Evolutionary conservation across 1,140 invertebrate genomes (phyloP).

Genomic region (Panagrolaimus sp.): DNA sequence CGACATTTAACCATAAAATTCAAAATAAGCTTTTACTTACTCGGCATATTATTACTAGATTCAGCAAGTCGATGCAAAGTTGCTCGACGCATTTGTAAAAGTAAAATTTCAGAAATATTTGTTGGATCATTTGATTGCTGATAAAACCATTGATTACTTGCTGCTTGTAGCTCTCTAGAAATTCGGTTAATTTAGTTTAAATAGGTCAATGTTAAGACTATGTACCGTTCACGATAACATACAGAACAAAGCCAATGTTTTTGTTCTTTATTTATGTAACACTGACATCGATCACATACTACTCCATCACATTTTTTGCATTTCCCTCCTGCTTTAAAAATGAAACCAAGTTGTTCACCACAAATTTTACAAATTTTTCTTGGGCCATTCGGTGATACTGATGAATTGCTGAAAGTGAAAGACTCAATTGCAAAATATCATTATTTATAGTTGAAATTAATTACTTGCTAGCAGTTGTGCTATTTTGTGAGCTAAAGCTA

Average conservation of each 20-base stretch:
- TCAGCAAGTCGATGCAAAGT: neutral
- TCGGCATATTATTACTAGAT: neutral
- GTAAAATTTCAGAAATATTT: constrained; percentile 8
- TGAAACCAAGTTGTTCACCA: constrained; percentile 3
- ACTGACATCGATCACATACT: neutral
- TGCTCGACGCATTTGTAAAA: constrained; percentile 10
- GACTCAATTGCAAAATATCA: too few relatives aligned
- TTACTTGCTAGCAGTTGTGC: constrained; percentile 6
- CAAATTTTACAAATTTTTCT: neutral
- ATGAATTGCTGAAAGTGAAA: too few relatives aligned
- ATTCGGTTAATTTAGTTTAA: neutral
- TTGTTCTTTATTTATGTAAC: neutral
- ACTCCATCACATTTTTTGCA: neutral
- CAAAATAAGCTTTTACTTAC: neutral
- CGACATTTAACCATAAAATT: too few relatives aligned
- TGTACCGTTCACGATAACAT: neutral
- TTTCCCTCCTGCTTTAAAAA: neutral
- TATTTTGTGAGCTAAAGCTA: neutral
- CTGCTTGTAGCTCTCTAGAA: neutral
- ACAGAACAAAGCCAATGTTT: neutral
- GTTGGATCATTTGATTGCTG: neutral
- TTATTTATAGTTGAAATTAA: too few relatives aligned
- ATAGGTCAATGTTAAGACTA: neutral
- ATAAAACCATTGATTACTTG: constrained; percentile 7
- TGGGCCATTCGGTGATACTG: neutral